A percentile compares a stretch with the other conserved stretches of the same genome.
These are phyloP conservation scores for Conus ventricosus DNA, from an alignment of 1,140 invertebrate species.

Conservation along the genomic window DNA sequence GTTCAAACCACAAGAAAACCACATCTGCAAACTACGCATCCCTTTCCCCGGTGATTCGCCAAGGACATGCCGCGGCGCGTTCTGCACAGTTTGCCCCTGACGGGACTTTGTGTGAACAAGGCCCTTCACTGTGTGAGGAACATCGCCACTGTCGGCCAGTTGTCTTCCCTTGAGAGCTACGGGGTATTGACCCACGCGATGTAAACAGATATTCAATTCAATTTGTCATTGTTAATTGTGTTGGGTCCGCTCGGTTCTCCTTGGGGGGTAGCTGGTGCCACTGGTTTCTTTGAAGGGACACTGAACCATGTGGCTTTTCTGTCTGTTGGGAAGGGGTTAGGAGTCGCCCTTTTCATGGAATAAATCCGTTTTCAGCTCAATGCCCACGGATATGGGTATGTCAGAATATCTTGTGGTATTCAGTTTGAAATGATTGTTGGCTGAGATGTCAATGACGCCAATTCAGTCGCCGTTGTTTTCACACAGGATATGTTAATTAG, in stretches of 20 bases:
- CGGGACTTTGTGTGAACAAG: slow-evolving; percentile 32
- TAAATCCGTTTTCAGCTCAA: too few species aligned
- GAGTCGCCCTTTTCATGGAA: too few species aligned
- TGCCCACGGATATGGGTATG: too few species aligned
- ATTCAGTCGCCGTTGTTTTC: too few species aligned
- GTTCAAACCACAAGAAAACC: too few species aligned
- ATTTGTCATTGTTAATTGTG: slow-evolving; percentile 46
- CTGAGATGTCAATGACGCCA: too few species aligned
- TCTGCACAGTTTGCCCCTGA: background rate
- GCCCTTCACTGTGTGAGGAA: slow-evolving; percentile 22
- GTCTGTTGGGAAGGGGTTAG: too few species aligned
- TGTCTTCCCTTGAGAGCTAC: background rate
- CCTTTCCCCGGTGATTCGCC: background rate
- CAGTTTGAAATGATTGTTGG: too few species aligned
- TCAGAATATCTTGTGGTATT: too few species aligned
- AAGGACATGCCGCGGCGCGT: background rate
- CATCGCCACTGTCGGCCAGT: background rate
- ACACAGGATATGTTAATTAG: too few species aligned
- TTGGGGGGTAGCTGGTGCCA: background rate
- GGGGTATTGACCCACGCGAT: slow-evolving; percentile 24
- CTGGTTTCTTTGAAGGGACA: slow-evolving; percentile 7
- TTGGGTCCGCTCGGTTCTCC: background rate
- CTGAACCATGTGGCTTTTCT: slow-evolving; percentile 1
- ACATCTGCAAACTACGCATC: too few species aligned
- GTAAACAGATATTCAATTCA: slow-evolving; percentile 49